Evolutionary conservation across 2,888 invertebrate species (phyloP).

Genomic region (Caradrina clavipalpis): DNA sequence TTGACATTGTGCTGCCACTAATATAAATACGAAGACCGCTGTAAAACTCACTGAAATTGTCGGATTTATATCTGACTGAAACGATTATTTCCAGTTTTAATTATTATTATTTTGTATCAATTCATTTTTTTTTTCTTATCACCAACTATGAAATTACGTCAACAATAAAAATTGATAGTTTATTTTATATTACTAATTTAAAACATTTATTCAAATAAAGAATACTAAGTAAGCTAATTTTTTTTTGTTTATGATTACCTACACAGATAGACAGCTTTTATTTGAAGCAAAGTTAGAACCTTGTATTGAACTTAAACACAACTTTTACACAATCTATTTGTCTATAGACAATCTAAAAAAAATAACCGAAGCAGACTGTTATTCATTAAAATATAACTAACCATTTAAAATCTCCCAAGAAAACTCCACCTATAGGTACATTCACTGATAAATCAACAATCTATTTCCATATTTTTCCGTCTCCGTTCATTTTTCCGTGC

Average conservation of each 20-base stretch:
- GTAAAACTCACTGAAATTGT: background rate
- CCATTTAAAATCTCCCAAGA: background rate
- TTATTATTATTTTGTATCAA: background rate
- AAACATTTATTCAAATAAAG: too few relatives aligned
- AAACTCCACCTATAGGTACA: slow-evolving; percentile 7
- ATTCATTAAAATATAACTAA: background rate
- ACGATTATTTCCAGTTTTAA: background rate
- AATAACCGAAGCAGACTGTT: too few relatives aligned
- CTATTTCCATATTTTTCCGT: slow-evolving; percentile 54
- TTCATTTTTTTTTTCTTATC: background rate
- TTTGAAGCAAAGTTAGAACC: too few relatives aligned
- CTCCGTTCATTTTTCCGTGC: slow-evolving; percentile 45
- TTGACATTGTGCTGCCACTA: slow-evolving; percentile 29
- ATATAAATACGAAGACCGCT: slow-evolving; percentile 2
- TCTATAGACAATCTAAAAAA: too few relatives aligned
- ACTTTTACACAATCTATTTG: too few relatives aligned
- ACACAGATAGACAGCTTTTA: too few relatives aligned
- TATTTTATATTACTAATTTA: too few relatives aligned
- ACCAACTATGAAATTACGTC: too few relatives aligned
- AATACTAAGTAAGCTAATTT: too few relatives aligned
- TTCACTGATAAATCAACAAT: slow-evolving; percentile 44
- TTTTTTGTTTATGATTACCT: too few relatives aligned
- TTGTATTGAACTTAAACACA: too few relatives aligned
- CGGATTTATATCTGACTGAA: background rate
- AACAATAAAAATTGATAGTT: too few relatives aligned